A percentile compares a stretch with the other conserved stretches of the same genome.
These are phyloP conservation scores for Mus pahari DNA, from an alignment of 2,113 vertebrate species.

Conservation along the genomic window DNA sequence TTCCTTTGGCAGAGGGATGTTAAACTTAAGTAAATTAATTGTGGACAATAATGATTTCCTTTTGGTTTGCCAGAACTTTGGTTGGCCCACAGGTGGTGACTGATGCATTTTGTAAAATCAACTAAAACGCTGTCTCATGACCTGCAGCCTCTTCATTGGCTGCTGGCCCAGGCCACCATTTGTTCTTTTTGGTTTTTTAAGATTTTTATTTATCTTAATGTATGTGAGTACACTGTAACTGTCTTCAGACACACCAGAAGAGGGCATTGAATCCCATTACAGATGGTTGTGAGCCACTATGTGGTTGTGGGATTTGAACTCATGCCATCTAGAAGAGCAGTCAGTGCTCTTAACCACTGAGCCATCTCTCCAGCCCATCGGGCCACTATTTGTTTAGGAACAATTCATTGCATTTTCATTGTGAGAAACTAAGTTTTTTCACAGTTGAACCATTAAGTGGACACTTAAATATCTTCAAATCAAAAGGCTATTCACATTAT, in stretches of 20 bases:
- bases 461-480: constrained; percentile 54
- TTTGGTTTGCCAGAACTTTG: neutral
- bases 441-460: constrained; percentile 47
- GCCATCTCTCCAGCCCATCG: neutral
- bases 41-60: neutral
- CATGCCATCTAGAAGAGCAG: too few species aligned
- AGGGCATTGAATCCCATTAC: too few species aligned
- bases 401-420: constrained; percentile 2
- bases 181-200: too few species aligned
- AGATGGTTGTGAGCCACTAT: too few species aligned
- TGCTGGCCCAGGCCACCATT: neutral
- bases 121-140: neutral
- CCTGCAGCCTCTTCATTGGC: neutral
- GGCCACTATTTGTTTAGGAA: neutral
- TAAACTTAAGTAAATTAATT: neutral
- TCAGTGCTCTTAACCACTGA: too few species aligned
- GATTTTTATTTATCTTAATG: too few species aligned
- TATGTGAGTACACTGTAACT: too few species aligned
- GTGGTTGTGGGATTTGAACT: too few species aligned
- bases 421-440: constrained; percentile 33
- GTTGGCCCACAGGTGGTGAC: neutral
- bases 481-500: neutral
- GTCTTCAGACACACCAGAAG: too few species aligned
- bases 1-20: neutral
- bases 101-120: neutral